A percentile compares a stretch with the other conserved stretches of the same genome.
These are phyloP conservation scores for Lepidostoma basale DNA, from an alignment of 1,140 invertebrate species.

Conservation along the genomic window DNA sequence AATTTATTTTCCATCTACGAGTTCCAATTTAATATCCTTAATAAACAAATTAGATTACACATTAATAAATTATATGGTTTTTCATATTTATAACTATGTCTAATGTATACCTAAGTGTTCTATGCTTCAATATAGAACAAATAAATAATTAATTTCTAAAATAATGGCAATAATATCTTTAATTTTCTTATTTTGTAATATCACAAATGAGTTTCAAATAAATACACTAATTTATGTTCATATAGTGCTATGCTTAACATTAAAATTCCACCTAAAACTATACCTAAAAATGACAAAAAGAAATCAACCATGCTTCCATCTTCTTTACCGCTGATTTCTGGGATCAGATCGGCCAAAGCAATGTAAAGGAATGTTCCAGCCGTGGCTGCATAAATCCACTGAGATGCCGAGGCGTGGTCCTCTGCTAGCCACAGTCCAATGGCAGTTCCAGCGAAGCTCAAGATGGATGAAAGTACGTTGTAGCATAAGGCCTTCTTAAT, in stretches of 20 bases:
- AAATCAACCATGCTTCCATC: constrained; percentile 54
- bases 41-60: too few species aligned
- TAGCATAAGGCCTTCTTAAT: constrained; percentile 73
- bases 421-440: constrained; percentile 75
- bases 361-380: constrained; percentile 86
- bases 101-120: too few species aligned
- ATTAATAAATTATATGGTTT: too few species aligned
- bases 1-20: too few species aligned
- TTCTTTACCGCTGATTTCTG: constrained; percentile 62
- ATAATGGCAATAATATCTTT: too few species aligned
- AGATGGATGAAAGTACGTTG: constrained; percentile 75
- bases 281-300: constrained; percentile 66
- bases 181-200: too few species aligned
- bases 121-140: too few species aligned
- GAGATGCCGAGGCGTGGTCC: constrained; percentile 65
- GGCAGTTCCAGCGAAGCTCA: constrained; percentile 77
- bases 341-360: constrained; percentile 79
- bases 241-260: constrained; percentile 79
- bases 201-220: constrained; percentile 55
- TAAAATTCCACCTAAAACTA: constrained; percentile 71
- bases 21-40: too few species aligned
- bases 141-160: too few species aligned
- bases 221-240: constrained; percentile 69
- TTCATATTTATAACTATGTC: too few species aligned
- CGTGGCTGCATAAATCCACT: constrained; percentile 79